Base-by-base conservation (phyloP, 2,888 invertebrate genomes). In the Limnephilus auricula region DNA sequence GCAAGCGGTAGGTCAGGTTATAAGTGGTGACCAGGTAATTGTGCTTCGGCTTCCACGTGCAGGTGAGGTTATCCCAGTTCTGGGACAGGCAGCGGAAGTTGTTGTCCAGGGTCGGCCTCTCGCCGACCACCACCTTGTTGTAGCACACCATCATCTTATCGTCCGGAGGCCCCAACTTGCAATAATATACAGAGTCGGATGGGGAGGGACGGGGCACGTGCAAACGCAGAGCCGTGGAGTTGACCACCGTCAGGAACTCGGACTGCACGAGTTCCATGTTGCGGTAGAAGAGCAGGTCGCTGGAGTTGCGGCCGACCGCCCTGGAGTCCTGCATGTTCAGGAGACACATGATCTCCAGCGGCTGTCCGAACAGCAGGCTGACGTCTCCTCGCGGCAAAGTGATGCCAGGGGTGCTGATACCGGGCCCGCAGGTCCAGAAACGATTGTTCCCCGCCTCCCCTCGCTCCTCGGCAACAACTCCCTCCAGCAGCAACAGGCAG, bases 1-100 rank as follows among this genome's bases (percentile, higher is more conserved):
- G 94, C 89, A 96, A 94, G 92, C 94, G 94, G 93, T 95, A 97
- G 12, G 94, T 94, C 87, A 97, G 94, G 50, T 94, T 94, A 93
- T 97, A 97, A 12, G 94, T 94, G 0, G 97, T 97, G 32, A 94
- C 94, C 18, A 97, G 94, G 93, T 95, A 96, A 94, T 97, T 97
- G 93, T 91, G 93, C 93, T 97, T 97, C 85, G 96, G 95, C 0
- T 96, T 96, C 97, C 98, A 98, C 2, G 97, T 96, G 94, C 98
- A 99, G 25, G 96, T 97, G 93, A 98, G 95, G 93, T 96, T 96
- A 90, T 97, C 96, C 95, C 97, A 97, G 94, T 98, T 98, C 93
- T 96, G 95, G 18, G 98, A 97, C 88, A 97, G 95, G 94, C 98
- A 99, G 40, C 95, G 95, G 94, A 98, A 98, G 94, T 98, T 97